Evolutionary conservation across 2,797 vertebrate genomes (phyloP), one percentile per base, ranked within the genome.

Genomic region (Sebastes cheni): DNA sequence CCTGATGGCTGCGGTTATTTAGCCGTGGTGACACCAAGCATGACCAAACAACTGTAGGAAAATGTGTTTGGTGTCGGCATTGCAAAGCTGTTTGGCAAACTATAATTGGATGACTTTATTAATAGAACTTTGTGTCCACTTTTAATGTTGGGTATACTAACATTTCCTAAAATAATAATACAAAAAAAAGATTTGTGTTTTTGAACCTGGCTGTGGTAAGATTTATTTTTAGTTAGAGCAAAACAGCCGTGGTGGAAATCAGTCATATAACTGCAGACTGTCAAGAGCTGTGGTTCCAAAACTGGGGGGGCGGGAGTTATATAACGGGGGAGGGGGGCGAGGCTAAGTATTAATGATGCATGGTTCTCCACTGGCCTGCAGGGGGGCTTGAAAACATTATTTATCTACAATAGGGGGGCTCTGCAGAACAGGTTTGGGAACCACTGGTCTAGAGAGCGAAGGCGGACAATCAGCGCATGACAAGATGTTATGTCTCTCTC

Each of bases 1-100:
- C 65, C 83, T 79, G 59, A 86, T 84, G 86, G 59, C 77, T 78
- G 59, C 66, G 36, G 30, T 74, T 77, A 60, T 87, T 75, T 72
- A 77, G 81, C 77, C 72, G 50, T 68, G 68, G 68, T 78, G 60
- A 76, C 58, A 79, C 80, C 29, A 67, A 72, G 60, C 74, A 72
- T 71, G 34, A 67, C 72, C 73, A 80, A 60, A 86, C 60, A 77
- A 71, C 71, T 81, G 66, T 39, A 29, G 42, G 50, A 76, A 74
- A 77, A 80, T 58, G 18, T 65, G 39, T 54, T 75, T 69, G 54
- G 39, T 82, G 58, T 72, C n/a, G 50, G 54, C 14, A 18, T 55
- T 42, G 9, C 59, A 66, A 79, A 25, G 54, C 71, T n/a, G 30
- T 36, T 62, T 39, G 54, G 1, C n/a, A 20, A 74, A 65, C 20